These are phyloP conservation scores for Molothrus ater DNA, from an alignment of 2,797 vertebrate species.

Conservation along the genomic window DNA sequence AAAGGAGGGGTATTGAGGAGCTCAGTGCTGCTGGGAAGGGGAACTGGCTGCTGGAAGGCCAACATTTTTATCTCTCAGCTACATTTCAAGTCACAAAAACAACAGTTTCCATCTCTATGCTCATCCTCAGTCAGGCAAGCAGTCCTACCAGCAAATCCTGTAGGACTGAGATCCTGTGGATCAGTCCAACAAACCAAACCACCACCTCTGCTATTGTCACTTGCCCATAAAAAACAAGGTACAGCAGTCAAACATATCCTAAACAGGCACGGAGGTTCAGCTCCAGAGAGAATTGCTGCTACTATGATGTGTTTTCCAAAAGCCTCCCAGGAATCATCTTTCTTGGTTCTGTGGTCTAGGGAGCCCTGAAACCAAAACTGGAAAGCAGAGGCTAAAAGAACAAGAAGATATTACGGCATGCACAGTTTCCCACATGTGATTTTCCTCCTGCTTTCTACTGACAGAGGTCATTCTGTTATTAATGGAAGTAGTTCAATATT, in stretches of 20 bases:
- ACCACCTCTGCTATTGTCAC: neutral
- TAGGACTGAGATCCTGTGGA: neutral
- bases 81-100: neutral
- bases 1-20: neutral
- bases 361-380: neutral
- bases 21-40: neutral
- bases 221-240: neutral
- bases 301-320: neutral
- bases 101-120: neutral
- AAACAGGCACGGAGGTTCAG: accelerated
- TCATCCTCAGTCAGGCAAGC: neutral
- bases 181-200: neutral
- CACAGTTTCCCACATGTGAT: neutral
- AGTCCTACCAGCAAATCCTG: neutral
- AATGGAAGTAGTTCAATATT: neutral
- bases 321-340: neutral
- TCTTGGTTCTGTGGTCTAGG: neutral
- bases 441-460: neutral
- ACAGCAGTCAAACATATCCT: accelerated
- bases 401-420: neutral
- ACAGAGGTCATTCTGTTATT: neutral
- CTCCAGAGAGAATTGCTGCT: neutral
- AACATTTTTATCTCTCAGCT: neutral
- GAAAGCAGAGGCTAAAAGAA: neutral
- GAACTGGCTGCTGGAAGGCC: neutral